Percentiles rank a stretch among this genome's conserved stretches.
phyloP scores from a whole-genome alignment of 2,113 vertebrate genomes.

The Aegithalos caudatus region DNA sequence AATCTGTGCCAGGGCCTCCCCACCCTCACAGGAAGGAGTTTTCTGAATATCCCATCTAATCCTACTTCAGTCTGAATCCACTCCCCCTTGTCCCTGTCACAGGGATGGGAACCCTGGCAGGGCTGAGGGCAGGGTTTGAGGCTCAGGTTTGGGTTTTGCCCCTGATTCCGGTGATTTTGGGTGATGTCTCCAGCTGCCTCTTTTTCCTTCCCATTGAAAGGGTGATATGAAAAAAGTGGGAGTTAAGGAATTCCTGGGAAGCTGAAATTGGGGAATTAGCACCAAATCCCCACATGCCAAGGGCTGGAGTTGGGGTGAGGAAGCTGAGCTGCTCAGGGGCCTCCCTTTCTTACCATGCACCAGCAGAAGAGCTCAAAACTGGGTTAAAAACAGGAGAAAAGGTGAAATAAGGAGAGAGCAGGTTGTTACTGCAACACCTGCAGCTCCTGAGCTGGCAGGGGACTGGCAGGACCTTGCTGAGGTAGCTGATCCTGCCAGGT shows the following conservation, averaged over 20 bases:
- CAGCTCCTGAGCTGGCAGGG: background rate
- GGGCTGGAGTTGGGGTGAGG: background rate
- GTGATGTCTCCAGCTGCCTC: background rate
- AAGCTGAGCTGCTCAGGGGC: background rate
- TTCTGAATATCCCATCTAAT: background rate
- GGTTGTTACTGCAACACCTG: background rate
- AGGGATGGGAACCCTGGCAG: fast-evolving
- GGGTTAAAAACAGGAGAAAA: background rate
- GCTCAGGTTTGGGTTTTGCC: background rate
- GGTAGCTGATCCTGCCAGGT: background rate
- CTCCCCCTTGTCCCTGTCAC: background rate
- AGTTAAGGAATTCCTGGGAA: background rate
- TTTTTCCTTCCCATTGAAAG: background rate
- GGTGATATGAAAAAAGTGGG: fast-evolving
- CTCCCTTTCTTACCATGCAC: background rate
- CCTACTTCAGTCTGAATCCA: background rate
- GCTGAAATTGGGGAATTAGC: background rate
- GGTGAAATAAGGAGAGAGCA: background rate
- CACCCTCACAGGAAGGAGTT: background rate
- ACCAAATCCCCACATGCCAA: background rate
- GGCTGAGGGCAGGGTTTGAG: background rate
- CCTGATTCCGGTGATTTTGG: fast-evolving
- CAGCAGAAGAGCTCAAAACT: background rate
- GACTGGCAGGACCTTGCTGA: background rate
- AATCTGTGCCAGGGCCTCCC: background rate